phyloP scores from a whole-genome alignment of 2,797 vertebrate genomes.

The Sternarchorhynchus goeldii region DNA sequence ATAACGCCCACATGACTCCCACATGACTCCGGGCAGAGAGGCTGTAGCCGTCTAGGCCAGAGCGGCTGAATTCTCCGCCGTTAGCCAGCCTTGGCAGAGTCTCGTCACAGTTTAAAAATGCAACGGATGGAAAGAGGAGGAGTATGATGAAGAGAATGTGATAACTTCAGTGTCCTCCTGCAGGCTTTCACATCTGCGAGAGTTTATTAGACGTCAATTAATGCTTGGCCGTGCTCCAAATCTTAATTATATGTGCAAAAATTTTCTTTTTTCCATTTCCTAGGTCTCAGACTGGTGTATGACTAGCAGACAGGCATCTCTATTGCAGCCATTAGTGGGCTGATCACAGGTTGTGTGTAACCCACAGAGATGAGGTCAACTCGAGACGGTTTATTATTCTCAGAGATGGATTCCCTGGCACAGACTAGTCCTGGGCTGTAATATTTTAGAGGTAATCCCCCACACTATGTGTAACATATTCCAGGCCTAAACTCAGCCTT shows the following conservation, averaged over 20 bases:
- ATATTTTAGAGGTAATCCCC: slow-evolving; percentile 26
- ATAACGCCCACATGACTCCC: slow-evolving; percentile 35
- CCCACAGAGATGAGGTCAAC: slow-evolving; percentile 60
- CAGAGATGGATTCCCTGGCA: slow-evolving; percentile 14
- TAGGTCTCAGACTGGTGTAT: slow-evolving; percentile 21
- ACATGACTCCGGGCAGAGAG: slow-evolving; percentile 23
- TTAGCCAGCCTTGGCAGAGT: slow-evolving; percentile 33
- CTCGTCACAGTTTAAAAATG: slow-evolving; percentile 40
- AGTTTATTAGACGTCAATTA: slow-evolving; percentile 31
- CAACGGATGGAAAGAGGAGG: slow-evolving; percentile 46
- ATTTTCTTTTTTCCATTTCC: not conserved
- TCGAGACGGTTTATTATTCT: slow-evolving; percentile 26
- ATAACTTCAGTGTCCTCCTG: slow-evolving; percentile 16
- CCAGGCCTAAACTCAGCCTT: slow-evolving; percentile 7
- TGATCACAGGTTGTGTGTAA: slow-evolving; percentile 63
- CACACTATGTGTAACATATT: slow-evolving; percentile 26
- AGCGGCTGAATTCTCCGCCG: slow-evolving; percentile 38
- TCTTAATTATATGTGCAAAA: slow-evolving; percentile 15
- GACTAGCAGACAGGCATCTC: slow-evolving; percentile 42
- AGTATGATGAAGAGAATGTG: slow-evolving; percentile 22
- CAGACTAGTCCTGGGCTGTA: slow-evolving; percentile 22
- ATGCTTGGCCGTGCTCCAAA: slow-evolving; percentile 29
- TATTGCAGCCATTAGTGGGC: slow-evolving; percentile 55
- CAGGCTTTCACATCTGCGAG: slow-evolving; percentile 27
- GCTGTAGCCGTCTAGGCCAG: slow-evolving; percentile 36